Evolutionary conservation across 2,888 invertebrate species (phyloP).

Genomic region (Spodoptera picta): DNA sequence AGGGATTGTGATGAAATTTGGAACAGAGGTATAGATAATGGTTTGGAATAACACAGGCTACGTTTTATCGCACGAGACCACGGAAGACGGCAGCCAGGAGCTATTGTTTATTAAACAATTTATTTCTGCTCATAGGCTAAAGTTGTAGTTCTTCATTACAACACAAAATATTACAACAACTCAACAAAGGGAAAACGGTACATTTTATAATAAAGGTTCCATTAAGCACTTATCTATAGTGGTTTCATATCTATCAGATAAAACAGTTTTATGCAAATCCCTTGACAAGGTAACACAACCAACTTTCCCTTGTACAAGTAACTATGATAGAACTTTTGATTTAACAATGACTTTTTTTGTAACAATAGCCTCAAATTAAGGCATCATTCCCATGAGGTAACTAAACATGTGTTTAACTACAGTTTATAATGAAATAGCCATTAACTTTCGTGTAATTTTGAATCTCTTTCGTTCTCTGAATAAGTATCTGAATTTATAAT

Average conservation of each 20-base stretch:
- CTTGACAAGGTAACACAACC: conserved; percentile 15
- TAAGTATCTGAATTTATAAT: too few species aligned
- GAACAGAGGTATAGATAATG: too few species aligned
- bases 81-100: too few species aligned
- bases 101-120: too few species aligned
- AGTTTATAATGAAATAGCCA: conserved; percentile 24
- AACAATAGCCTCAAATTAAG: conserved; percentile 40
- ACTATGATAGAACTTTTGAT: conserved; percentile 23
- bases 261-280: conserved; percentile 40
- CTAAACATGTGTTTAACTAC: conserved; percentile 25
- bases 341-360: conserved; percentile 17
- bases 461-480: too few species aligned
- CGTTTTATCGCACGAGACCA: too few species aligned
- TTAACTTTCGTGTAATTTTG: conserved; percentile 30
- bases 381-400: conserved; percentile 33
- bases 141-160: too few species aligned
- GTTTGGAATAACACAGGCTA: too few species aligned
- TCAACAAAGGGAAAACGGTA: neutral
- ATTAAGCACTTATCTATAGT: conserved; percentile 30
- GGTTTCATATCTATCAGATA: conserved; percentile 40
- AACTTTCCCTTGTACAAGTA: conserved; percentile 30
- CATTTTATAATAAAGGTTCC: conserved; percentile 14
- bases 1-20: too few species aligned
- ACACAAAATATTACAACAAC: too few species aligned
- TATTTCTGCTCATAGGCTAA: too few species aligned